These are phyloP conservation scores for Emberiza fucata DNA, from an alignment of 2,113 vertebrate species.

Conservation along the genomic window DNA sequence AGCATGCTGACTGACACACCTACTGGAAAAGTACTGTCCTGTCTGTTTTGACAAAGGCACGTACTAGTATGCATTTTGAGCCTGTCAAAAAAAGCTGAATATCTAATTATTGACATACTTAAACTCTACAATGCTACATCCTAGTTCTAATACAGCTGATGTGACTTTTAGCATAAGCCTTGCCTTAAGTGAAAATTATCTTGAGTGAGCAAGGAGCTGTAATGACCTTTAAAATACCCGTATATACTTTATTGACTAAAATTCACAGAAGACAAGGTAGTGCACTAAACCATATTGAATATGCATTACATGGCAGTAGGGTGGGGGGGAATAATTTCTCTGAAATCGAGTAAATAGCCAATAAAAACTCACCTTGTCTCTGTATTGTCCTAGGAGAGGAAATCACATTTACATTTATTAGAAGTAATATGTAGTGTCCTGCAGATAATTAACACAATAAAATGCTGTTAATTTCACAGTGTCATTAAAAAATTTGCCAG, in stretches of 20 bases:
- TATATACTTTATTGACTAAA: conserved; percentile 43
- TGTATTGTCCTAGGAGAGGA: conserved; percentile 77
- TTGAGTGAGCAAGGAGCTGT: conserved; percentile 34
- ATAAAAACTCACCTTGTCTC: conserved; percentile 82
- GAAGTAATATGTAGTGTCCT: conserved; percentile 83
- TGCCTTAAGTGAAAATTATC: conserved; percentile 51
- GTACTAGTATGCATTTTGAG: not conserved
- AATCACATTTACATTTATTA: conserved; percentile 82
- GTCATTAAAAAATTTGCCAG: conserved; percentile 83
- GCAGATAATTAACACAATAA: conserved; percentile 85
- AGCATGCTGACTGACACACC: not conserved
- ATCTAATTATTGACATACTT: conserved; percentile 30
- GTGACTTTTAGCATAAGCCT: conserved; percentile 41
- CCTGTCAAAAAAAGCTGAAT: not conserved
- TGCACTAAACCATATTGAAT: conserved; percentile 19
- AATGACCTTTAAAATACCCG: conserved; percentile 54
- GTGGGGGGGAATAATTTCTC: not conserved
- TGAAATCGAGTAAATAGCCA: conserved; percentile 70
- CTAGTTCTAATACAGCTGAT: not conserved
- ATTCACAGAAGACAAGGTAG: conserved; percentile 8
- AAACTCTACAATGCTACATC: not conserved
- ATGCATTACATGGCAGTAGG: not conserved
- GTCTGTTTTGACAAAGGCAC: conserved; percentile 15
- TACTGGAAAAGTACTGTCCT: not conserved
- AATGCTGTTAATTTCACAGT: conserved; percentile 89